These are phyloP conservation scores for Acleris sparsana DNA, from an alignment of 2,888 invertebrate species.

Conservation along the genomic window DNA sequence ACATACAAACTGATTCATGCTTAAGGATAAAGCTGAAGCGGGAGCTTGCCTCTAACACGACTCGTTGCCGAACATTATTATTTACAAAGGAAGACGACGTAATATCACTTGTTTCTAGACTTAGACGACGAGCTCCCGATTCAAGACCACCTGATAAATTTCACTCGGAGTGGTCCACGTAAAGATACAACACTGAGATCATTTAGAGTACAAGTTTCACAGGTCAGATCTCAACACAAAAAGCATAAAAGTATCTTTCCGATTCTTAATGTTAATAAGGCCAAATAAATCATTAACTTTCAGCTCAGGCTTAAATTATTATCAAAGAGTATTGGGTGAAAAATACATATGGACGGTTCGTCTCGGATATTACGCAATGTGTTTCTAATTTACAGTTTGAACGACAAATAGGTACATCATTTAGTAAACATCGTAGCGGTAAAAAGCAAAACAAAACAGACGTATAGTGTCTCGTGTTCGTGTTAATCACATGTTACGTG, in stretches of 20 bases:
- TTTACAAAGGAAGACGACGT: slow-evolving; percentile 46
- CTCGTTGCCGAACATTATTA: slow-evolving; percentile 45
- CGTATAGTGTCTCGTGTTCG: slow-evolving; percentile 72
- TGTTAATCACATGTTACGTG: slow-evolving; percentile 81
- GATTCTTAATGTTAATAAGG: slow-evolving; percentile 74
- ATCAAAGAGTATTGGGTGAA: slow-evolving; percentile 82
- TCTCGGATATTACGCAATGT: slow-evolving; percentile 60
- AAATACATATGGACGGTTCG: slow-evolving; percentile 78
- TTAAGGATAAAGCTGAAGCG: slow-evolving; percentile 69
- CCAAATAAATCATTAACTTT: slow-evolving; percentile 68
- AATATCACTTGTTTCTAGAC: slow-evolving; percentile 38
- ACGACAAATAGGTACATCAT: slow-evolving; percentile 65
- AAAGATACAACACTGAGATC: slow-evolving; percentile 58
- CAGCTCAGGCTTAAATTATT: slow-evolving; percentile 74
- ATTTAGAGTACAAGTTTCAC: slow-evolving; percentile 58
- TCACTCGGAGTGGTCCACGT: slow-evolving; percentile 48
- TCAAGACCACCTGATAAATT: slow-evolving; percentile 52
- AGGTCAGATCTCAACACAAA: slow-evolving; percentile 73
- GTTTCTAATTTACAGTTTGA: slow-evolving; percentile 65
- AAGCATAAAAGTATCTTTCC: slow-evolving; percentile 67
- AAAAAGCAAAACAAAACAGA: slow-evolving; percentile 82
- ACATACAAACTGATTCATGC: slow-evolving; percentile 74
- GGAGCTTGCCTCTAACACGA: slow-evolving; percentile 54
- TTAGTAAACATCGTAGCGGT: slow-evolving; percentile 83
- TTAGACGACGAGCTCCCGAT: slow-evolving; percentile 61